Base-by-base conservation (phyloP, 2,797 vertebrate genomes). In the Eutrigla gurnardus region DNA sequence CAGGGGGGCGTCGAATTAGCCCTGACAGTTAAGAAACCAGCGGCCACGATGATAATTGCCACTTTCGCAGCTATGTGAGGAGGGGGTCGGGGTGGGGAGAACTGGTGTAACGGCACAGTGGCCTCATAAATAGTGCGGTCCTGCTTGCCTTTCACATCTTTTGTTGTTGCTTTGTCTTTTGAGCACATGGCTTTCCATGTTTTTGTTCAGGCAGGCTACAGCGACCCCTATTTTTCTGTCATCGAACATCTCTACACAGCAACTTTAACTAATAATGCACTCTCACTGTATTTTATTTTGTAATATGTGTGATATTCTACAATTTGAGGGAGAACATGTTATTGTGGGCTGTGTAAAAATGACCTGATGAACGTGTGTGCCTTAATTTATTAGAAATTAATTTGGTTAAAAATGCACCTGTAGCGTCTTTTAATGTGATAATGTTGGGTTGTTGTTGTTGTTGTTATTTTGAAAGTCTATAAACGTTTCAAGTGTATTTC, bases 141-240 rank as follows among this genome's bases (percentile, higher is more conserved):
- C 71, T 58, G 80, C 75, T 78, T 57, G 60, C 60, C 80, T 66
- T 59, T 81, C 80, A 68, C 52, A 65, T 92, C 94, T 96, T 96
- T 97, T 98, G 97, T 98, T 97, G 94, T 97, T 97, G 97, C 96
- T 98, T 98, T 98, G 97, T 98, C 96, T 97, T 89, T 87, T 86
- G 97, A 97, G 97, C 97, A 98, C 97, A 96, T 98, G 97, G 97
- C 96, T 94, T 88, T 92, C 91, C 92, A 86, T 93, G 93, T 93
- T 94, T 92, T 93, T 96, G 95, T 96, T 96, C 95, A 95, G 94
- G 94, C 88, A 70, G 43, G 68, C 77, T 91, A 92, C 94, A 96
- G 96, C 90, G 92, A 90, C 88, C 91, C 86, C 89, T 91, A 63
- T 90, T 88, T 77, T 80, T 39, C 17, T 65, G 50, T 14, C 18